Percentiles rank a stretch among this genome's conserved stretches.
These are phyloP conservation scores for Thereva unica DNA, from an alignment of 2,888 invertebrate species.

Conservation along the genomic window DNA sequence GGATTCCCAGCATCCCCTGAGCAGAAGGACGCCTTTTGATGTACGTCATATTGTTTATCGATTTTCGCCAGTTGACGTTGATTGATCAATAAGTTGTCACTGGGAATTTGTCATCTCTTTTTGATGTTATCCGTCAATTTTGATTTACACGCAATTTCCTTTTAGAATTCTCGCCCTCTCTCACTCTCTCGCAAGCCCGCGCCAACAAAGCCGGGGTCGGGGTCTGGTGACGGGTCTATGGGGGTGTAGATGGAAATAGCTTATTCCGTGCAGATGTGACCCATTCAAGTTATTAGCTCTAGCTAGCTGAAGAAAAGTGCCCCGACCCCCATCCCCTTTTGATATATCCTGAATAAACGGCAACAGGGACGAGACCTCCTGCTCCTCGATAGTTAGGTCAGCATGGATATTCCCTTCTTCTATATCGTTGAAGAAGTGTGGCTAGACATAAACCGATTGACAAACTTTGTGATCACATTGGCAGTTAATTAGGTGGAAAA, in stretches of 20 bases:
- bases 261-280: conserved; percentile 31
- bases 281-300: conserved; percentile 26
- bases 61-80: conserved; percentile 55
- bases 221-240: not conserved
- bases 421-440: conserved; percentile 5
- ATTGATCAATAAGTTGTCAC: conserved; percentile 54
- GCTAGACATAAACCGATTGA: conserved; percentile 7
- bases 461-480: conserved; percentile 37
- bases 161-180: conserved; percentile 6
- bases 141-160: conserved; percentile 46
- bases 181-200: too few relatives aligned
- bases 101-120: conserved; percentile 48
- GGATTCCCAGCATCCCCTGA: conserved; percentile 21
- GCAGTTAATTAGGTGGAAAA: conserved; percentile 36
- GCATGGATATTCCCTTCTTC: conserved; percentile 7
- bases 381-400: conserved; percentile 14
- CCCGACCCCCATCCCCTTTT: not conserved
- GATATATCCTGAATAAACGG: not conserved
- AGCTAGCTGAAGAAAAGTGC: conserved; percentile 9
- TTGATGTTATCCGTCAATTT: conserved; percentile 50
- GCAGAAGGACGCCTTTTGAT: conserved; percentile 36
- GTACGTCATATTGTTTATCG: conserved; percentile 56
- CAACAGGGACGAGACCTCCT: conserved; percentile 4
- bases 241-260: conserved; percentile 19
- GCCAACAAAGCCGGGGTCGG: too few relatives aligned